Base-by-base conservation (phyloP, 2,113 vertebrate species). In the Cryptotis parvus region DNA sequence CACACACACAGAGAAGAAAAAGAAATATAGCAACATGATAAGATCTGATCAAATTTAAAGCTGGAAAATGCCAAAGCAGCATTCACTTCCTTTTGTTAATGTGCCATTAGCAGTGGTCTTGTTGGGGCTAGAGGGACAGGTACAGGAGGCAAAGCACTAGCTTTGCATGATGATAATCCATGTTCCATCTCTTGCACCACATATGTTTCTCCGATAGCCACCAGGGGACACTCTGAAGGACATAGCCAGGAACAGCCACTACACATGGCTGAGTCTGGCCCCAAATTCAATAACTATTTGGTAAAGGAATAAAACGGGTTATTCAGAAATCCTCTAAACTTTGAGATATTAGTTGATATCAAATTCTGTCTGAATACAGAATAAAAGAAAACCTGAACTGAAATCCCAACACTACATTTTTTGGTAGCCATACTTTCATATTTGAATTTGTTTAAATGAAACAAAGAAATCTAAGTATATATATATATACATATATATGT, bases 361-460 rank as follows among this genome's bases (percentile, higher is more conserved):
- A 77, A n/a, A 9, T 2, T 74, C 10, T 65, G 15, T 88, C 31
- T 84, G 18, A 90, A 86, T 5, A 83, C n/a, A 69, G 22, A 20
- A 45, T 68, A 31, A 58, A 93, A 72, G 49, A 68, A 66, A 75
- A 85, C 72, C 1, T 83, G 70, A 92, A 10, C 37, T 88, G 31
- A 61, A 90, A 94, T 68, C 33, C 5, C 6, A 76, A 12, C 7
- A 76, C 2, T 4, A 31, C 35, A n/a, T 61, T 76, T 91, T 87
- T 65, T 20, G 39, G 31, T 66, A 49, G 3, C 14, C 14, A 73
- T 33, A 26, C 3, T 68, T 92, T 81, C n/a, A 55, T 55, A 26
- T 61, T 49, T 52, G 63, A 29, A 58, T 55, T 87, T 84, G 74
- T 81, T 24, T 3, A 91, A 77, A 72, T 37, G 83, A 79, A 89